Evolutionary conservation across 2,888 invertebrate genomes (phyloP), one percentile per base, ranked within the genome.

Genomic region (Acheta domesticus): DNA sequence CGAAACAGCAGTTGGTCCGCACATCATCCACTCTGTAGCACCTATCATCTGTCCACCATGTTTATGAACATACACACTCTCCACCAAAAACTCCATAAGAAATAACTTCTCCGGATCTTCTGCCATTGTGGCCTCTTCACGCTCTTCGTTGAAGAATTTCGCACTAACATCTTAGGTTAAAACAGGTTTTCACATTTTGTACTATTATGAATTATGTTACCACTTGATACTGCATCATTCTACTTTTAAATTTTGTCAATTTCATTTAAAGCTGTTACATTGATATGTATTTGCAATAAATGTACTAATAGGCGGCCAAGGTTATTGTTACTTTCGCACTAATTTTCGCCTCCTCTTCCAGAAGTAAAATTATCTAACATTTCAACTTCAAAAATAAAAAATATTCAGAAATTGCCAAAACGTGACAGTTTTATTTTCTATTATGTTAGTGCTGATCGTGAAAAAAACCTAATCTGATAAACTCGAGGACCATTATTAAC

Each of bases 11-110:
- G 16, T 62, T 14, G 62, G 62, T 16, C 62, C 62, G 14, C 14
- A 62, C 62, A 62, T 62, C 62, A 62, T 62, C 62, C 62, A 62
- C n/a, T 62, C 62, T 62, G 62, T n/a, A 62, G 62, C 62, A 62
- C 62, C 62, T 19, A 62, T 62, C 16, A 19, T n/a, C 14, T n/a
- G 62, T 14, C 16, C 62, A 62, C 62, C 14, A 14, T n/a, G 16
- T 62, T 62, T 62, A 62, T 62, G n/a, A 19, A 62, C n/a, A 62
- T 62, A 62, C 62, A 62, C 62, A 16, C 62, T 62, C n/a, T 62
- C 62, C 16, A 62, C 62, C 62, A 62, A 62, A 62, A 62, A 62
- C 62, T 62, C 62, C 62, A 62, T 14, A 14, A 62, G 62, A 62
- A 62, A 62, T 62, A 62, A n/a, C 62, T 62, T 62, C n/a, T 62